Percentiles rank a stretch among this genome's conserved stretches.
These are phyloP conservation scores for Periophthalmus modestus DNA, from an alignment of 2,113 vertebrate genomes.

Conservation along the genomic window DNA sequence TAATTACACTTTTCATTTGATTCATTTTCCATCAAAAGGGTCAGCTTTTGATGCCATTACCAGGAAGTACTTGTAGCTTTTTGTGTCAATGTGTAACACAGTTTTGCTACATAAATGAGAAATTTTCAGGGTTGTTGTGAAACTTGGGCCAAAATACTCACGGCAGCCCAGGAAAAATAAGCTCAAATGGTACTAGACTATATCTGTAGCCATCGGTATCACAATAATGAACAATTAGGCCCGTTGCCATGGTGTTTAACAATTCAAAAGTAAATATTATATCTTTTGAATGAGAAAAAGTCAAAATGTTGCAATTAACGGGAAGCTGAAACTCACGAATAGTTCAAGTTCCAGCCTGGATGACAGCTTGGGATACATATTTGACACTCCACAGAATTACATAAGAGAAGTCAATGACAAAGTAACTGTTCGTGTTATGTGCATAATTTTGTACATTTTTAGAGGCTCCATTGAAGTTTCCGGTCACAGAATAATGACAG, in stretches of 20 bases:
- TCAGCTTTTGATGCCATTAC: no score
- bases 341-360: background rate
- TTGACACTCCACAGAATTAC: background rate
- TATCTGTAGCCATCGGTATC: background rate
- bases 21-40: no score
- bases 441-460: constrained; percentile 6
- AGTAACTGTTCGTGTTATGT: background rate
- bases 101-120: background rate
- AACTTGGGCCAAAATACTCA: background rate
- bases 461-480: constrained; percentile 12
- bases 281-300: no score
- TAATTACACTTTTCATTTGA: no score
- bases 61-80: no score
- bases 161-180: background rate
- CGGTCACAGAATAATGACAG: constrained; percentile 52
- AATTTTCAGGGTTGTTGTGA: background rate
- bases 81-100: no score
- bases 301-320: no score
- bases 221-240: no score
- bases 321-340: no score
- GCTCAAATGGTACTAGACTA: background rate
- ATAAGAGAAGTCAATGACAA: background rate
- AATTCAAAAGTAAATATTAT: no score
- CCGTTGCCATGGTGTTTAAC: no score
- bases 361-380: background rate